Conservation (phyloP, 2,113 vertebrate genomes). For the Rutilus rutilus region DNA sequence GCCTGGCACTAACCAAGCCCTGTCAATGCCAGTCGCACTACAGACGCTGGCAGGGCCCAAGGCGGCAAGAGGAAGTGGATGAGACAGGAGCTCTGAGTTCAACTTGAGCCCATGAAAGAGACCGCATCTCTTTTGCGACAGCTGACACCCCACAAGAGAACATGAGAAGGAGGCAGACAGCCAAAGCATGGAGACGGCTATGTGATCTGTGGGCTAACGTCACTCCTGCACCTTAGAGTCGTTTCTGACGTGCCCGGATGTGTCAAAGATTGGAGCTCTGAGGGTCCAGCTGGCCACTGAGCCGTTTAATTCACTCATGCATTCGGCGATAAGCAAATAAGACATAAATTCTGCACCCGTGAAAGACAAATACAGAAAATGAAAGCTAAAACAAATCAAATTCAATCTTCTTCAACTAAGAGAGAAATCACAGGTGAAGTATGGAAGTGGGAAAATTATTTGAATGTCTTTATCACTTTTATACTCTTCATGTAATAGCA, state of each 20-base stretch:
- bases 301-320: constrained; percentile 8
- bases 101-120: constrained; percentile 49
- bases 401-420: background rate
- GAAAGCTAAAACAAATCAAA: constrained; percentile 12
- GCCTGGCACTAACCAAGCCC: constrained; percentile 24
- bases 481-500: background rate
- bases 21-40: constrained; percentile 28
- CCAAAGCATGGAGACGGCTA: background rate
- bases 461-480: constrained; percentile 23
- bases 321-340: constrained; percentile 9
- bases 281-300: background rate
- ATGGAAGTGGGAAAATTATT: background rate
- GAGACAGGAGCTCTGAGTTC: constrained; percentile 27
- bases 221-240: background rate
- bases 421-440: background rate
- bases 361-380: constrained; percentile 31
- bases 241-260: background rate
- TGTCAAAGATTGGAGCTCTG: background rate
- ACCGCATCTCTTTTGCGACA: constrained; percentile 21
- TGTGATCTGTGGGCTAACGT: background rate
- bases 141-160: constrained; percentile 21
- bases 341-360: constrained; percentile 13
- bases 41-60: constrained; percentile 30
- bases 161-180: constrained; percentile 21
- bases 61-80: constrained; percentile 10